Evolutionary conservation across 2,113 vertebrate species (phyloP), one percentile per base, ranked within the genome.

Genomic region (Indicator indicator): DNA sequence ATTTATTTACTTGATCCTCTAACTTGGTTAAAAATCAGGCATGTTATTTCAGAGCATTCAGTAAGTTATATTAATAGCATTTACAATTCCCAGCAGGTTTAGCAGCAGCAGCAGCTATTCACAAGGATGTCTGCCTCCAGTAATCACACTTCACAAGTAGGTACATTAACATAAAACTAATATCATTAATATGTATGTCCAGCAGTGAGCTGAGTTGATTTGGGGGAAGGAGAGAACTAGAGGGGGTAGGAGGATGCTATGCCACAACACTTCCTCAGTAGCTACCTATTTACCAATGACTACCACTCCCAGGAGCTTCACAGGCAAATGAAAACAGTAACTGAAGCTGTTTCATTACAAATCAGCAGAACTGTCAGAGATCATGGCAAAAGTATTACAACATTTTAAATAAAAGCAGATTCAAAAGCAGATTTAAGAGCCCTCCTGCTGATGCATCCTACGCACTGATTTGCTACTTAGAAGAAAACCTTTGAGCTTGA

Each of bases 11-110:
- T 50, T 44, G 12, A 65, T n/a, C 17, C 13, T 69, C 32, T 38
- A 38, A 27, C 24, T 72, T 83, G 75, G 73, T 52, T 33, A 3
- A 78, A 92, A 73, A 84, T 82, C 48, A 82, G 14, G 38, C 40
- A 46, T 6, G 38, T 19, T 79, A 71, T 78, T 80, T 86, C 58
- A 77, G n/a, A 79, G 58, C 24, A 42, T 60, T 87, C 48, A 79
- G 46, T 10, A 68, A 7, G 28, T 76, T 77, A 17, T 27, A 85
- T 55, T 83, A 77, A 71, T 52, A 93, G 44, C 48, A 88, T 68
- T 90, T 83, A 68, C 54, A 91, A 83, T 65, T 90, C 88, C 86
- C 79, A 91, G 23, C 32, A 86, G 83, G 56, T 67, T 86, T 71
- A 90, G 48, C 46, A 91, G 46, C 40, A 91, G 46, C 40, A 80